Percentiles rank a stretch among this genome's conserved stretches.
phyloP scores from a whole-genome alignment of 2,113 vertebrate species.

The Antechinus stuartii region DNA sequence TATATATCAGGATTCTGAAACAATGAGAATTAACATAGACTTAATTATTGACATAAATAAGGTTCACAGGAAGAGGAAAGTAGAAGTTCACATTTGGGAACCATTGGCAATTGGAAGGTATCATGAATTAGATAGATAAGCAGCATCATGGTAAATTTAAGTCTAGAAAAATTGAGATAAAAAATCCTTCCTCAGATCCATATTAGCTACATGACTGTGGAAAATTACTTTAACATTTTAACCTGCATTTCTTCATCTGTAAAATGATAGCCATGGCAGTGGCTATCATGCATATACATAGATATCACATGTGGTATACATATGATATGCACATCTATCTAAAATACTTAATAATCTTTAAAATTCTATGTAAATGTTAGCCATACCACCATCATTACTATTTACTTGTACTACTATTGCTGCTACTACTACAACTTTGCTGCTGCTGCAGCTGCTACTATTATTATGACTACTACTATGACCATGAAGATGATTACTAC shows the following conservation, averaged over 20 bases:
- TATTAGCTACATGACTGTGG: not conserved
- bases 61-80: not conserved
- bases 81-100: not conserved
- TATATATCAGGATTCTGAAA: not conserved
- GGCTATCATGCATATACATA: not conserved
- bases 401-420: not conserved
- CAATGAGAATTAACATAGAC: not conserved
- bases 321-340: not conserved
- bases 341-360: not conserved
- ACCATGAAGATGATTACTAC: no score
- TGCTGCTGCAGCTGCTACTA: not conserved
- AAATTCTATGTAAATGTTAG: not conserved
- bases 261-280: not conserved
- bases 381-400: not conserved
- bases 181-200: not conserved
- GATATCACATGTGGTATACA: no score
- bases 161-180: not conserved
- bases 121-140: not conserved
- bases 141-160: no score
- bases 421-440: not conserved
- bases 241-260: not conserved
- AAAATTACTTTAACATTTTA: no score
- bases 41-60: not conserved
- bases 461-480: not conserved
- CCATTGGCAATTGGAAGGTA: not conserved